Evolutionary conservation across 2,113 vertebrate species (phyloP).

Genomic region (Ciconia boyciana): DNA sequence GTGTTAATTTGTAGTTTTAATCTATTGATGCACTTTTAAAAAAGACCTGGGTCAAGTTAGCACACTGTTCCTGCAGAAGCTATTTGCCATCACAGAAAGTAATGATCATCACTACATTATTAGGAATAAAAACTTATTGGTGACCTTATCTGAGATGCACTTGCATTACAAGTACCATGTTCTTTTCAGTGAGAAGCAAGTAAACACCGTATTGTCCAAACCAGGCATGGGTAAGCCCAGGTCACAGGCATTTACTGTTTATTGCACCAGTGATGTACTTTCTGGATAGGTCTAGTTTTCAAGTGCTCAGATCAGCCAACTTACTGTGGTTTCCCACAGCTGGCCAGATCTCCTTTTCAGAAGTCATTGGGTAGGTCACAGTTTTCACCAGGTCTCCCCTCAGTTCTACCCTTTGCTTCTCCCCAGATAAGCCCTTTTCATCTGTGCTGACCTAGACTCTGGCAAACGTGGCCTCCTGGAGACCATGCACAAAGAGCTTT

Average conservation of each 20-base stretch:
- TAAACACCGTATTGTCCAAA: not conserved
- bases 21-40: not conserved
- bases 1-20: conserved; percentile 2
- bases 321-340: not conserved
- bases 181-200: not conserved
- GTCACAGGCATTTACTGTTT: not conserved
- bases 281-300: not conserved
- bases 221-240: not conserved
- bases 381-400: not conserved
- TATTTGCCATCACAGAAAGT: not conserved
- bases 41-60: not conserved
- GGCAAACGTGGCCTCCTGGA: not conserved
- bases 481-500: not conserved
- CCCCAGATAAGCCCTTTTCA: not conserved
- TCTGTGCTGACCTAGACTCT: not conserved
- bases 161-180: not conserved
- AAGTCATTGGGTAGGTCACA: not conserved
- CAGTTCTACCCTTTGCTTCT: not conserved
- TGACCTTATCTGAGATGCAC: not conserved
- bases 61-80: not conserved
- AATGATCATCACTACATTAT: not conserved
- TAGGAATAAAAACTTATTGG: not conserved
- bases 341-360: not conserved
- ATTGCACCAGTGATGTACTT: not conserved
- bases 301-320: not conserved